phyloP scores from a whole-genome alignment of 2,797 vertebrate genomes.

The Sciurus vulgaris region DNA sequence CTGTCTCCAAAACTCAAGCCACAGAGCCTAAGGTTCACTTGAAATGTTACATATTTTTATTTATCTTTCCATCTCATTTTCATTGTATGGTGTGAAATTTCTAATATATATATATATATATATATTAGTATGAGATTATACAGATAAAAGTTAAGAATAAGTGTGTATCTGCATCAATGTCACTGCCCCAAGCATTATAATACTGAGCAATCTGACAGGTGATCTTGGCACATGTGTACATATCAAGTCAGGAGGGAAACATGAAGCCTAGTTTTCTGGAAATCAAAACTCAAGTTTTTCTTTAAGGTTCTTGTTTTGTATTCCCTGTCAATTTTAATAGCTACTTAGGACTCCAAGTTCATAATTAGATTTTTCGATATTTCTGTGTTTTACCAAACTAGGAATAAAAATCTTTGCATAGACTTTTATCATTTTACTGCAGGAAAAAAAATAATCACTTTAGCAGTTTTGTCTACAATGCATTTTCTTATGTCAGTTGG shows the following conservation, averaged over 20 bases:
- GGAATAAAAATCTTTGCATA: neutral
- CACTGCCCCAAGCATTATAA: neutral
- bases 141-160: neutral
- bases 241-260: neutral
- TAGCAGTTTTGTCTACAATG: neutral
- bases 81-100: neutral
- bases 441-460: neutral
- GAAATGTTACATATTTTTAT: neutral
- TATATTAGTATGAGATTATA: neutral
- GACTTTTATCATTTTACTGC: constrained; percentile 24
- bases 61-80: neutral
- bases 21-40: neutral
- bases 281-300: constrained; percentile 11
- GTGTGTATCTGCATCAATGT: neutral
- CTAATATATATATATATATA: neutral
- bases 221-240: neutral
- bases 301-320: neutral
- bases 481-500: neutral
- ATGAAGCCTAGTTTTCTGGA: neutral
- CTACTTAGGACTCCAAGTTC: constrained; percentile 26
- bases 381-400: neutral
- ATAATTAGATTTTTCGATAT: constrained; percentile 3
- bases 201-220: neutral
- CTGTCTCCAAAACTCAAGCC: neutral
- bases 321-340: constrained; percentile 19